Base-by-base conservation (phyloP, 1,140 invertebrate genomes). In the Micrasema minimum region DNA sequence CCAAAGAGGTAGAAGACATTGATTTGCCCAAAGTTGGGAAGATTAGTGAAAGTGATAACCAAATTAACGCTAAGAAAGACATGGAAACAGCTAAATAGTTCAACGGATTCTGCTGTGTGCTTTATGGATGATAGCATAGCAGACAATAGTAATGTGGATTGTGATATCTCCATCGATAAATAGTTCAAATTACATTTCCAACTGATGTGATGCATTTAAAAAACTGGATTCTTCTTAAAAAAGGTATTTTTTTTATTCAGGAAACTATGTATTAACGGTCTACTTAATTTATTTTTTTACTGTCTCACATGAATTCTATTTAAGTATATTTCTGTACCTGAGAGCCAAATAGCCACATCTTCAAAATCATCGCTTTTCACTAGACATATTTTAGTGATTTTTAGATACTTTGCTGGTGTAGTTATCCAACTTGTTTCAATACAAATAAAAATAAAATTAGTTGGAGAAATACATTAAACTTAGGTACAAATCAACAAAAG, bases 91-190 rank as follows among this genome's bases (percentile, higher is more conserved):
- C 11, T 10, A 71, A n/a, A 71, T 43, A 53, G 31, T 67, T 68
- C 72, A 7, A 38, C 31, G 50, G 73, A 72, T 66, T 71, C 73
- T 10, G 69, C 73, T 3, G 48, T 71, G 7, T 72, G 69, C 66
- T 75, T 66, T 35, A 69, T 75, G 69, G 69, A 75, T 43, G 73
- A 72, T 38, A 75, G 73, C 51, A 65, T 72, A 16, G 41, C 46
- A 26, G 69, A 69, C 22, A 66, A 50, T 6, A 68, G 18, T 35
- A 69, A 46, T 59, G 46, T 14, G 9, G 41, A 65, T 10, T 65
- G 61, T 48, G 61, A 65, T 61, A 61, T 2, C 1, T 65, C 23
- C 0, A 48, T 26, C 4, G 7, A 31, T 55, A 14, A 55, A 1
- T 16, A 46, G 5, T 14, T 46, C 4, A 9, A 14, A n/a, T 2